These are phyloP conservation scores for Chrysopa pallens DNA, from an alignment of 1,140 invertebrate species.

Conservation along the genomic window DNA sequence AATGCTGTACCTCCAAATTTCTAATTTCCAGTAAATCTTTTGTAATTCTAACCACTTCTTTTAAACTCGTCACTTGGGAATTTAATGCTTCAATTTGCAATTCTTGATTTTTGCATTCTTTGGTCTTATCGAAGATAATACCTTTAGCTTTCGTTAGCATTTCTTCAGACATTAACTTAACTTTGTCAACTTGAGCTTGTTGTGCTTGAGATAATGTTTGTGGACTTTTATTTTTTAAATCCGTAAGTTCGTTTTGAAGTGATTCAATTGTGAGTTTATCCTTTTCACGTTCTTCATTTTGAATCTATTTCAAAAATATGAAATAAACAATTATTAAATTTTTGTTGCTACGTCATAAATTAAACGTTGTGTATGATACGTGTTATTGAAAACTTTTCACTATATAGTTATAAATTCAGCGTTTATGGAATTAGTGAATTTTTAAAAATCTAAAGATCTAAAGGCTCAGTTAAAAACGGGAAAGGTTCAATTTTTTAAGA, in stretches of 20 bases:
- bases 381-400: too few species aligned
- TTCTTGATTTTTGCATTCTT: conserved; percentile 53
- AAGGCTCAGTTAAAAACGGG: too few species aligned
- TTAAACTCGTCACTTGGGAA: conserved; percentile 49
- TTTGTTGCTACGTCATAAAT: too few species aligned
- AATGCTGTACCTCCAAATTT: conserved; percentile 55
- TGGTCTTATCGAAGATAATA: conserved; percentile 47
- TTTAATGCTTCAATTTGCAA: conserved; percentile 49
- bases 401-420: too few species aligned
- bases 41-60: conserved; percentile 57
- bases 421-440: too few species aligned
- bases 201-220: not conserved
- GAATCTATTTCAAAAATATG: not conserved
- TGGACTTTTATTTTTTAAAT: not conserved
- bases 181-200: conserved; percentile 14
- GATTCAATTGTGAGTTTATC: not conserved
- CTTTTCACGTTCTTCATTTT: conserved; percentile 1
- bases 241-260: not conserved
- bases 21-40: conserved; percentile 58
- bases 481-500: too few species aligned
- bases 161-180: conserved; percentile 26
- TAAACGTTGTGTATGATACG: too few species aligned
- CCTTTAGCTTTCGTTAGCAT: conserved; percentile 38
- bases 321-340: too few species aligned
- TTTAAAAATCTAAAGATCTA: too few species aligned